A percentile compares a stretch with the other conserved stretches of the same genome.
Evolutionary conservation across 1,140 invertebrate species (phyloP).

Genomic region (Schlechtendalia chinensis): DNA sequence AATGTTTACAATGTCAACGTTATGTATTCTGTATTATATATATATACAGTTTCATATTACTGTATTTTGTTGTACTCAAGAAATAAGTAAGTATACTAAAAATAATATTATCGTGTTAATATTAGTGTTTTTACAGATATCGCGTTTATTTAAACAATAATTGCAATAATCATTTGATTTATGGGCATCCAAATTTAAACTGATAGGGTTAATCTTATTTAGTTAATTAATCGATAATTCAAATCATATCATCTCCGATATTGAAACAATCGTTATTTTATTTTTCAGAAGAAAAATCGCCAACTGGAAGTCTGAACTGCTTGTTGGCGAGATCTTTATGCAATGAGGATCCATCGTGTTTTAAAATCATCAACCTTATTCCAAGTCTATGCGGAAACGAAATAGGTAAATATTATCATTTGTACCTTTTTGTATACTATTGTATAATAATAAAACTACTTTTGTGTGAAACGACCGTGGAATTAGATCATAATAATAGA

Average conservation of each 20-base stretch:
- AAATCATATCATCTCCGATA: neutral
- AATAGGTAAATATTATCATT: slow-evolving; percentile 68
- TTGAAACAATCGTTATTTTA: slow-evolving; percentile 55
- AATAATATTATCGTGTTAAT: too few relatives aligned
- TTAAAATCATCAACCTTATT: slow-evolving; percentile 83
- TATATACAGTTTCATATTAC: too few relatives aligned
- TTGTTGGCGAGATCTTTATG: slow-evolving; percentile 78
- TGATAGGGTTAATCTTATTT: neutral
- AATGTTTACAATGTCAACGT: too few relatives aligned
- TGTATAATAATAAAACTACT: too few relatives aligned
- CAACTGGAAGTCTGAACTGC: slow-evolving; percentile 79
- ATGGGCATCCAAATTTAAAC: neutral
- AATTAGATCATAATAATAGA: too few relatives aligned
- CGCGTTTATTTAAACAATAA: too few relatives aligned
- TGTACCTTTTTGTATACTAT: too few relatives aligned
- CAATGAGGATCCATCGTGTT: slow-evolving; percentile 82
- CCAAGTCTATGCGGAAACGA: slow-evolving; percentile 83
- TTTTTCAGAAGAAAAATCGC: slow-evolving; percentile 71
- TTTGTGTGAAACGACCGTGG: too few relatives aligned
- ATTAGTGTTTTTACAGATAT: too few relatives aligned
- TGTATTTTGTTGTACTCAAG: too few relatives aligned
- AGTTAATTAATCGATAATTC: neutral
- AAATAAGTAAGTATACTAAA: too few relatives aligned
- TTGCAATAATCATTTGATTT: neutral
- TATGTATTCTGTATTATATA: too few relatives aligned